Evolutionary conservation across 2,888 invertebrate species (phyloP).

Genomic region (Synergus itoensis): DNA sequence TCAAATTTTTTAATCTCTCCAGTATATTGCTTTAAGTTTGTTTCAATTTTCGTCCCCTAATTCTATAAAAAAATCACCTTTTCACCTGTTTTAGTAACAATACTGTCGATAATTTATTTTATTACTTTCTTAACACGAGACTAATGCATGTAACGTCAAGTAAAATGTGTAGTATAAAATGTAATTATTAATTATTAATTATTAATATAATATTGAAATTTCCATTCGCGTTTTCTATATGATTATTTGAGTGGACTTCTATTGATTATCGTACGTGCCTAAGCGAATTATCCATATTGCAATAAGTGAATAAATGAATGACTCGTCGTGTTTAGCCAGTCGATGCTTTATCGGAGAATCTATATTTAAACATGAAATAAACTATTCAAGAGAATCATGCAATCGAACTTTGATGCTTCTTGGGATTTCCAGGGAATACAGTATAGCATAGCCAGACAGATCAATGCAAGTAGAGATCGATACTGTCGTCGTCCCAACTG

Average conservation of each 20-base stretch:
- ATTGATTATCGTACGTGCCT: slow-evolving; percentile 21
- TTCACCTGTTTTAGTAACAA: no score
- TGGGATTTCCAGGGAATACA: slow-evolving; percentile 27
- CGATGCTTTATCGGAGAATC: not conserved
- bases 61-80: no score
- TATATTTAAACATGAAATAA: slow-evolving; percentile 36
- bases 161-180: no score
- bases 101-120: no score
- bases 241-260: not conserved
- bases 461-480: slow-evolving; percentile 51
- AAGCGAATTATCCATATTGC: slow-evolving; percentile 6
- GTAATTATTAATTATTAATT: not conserved
- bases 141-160: no score
- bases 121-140: no score
- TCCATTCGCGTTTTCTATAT: not conserved
- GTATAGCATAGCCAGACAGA: slow-evolving; percentile 43
- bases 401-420: slow-evolving; percentile 27
- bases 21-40: no score
- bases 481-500: slow-evolving; percentile 35
- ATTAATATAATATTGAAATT: no score
- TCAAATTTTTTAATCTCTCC: no score
- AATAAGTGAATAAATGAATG: slow-evolving; percentile 32
- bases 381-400: slow-evolving; percentile 36
- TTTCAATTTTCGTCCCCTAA: no score
- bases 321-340: not conserved